Evolutionary conservation across 2,113 vertebrate species (phyloP).

Genomic region (Mugil cephalus): DNA sequence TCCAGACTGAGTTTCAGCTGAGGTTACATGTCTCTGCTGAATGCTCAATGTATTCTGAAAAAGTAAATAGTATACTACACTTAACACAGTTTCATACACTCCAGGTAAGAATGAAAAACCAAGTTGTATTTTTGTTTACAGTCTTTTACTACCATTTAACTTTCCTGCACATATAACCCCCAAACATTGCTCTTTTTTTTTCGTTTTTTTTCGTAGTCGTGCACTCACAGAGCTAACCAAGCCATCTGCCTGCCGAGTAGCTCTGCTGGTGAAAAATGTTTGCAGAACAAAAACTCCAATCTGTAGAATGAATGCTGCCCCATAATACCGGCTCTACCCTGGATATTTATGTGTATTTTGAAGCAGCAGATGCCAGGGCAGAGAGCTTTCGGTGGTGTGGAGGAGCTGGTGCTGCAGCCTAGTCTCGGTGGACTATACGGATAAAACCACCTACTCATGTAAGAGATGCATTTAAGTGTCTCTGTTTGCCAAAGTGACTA

Average conservation of each 20-base stretch:
- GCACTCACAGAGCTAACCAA: slow-evolving; percentile 23
- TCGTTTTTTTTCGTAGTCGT: slow-evolving; percentile 19
- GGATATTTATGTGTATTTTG: slow-evolving; percentile 52
- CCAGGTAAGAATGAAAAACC: background rate
- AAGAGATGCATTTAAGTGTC: slow-evolving; percentile 44
- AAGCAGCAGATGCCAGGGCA: slow-evolving; percentile 32
- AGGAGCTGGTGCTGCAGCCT: slow-evolving; percentile 50
- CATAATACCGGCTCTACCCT: slow-evolving; percentile 22
- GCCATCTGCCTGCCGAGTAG: slow-evolving; percentile 46
- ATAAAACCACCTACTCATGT: slow-evolving; percentile 56
- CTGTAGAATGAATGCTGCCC: slow-evolving; percentile 55
- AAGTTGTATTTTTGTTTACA: slow-evolving; percentile 18
- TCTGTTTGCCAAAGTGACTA: slow-evolving; percentile 41
- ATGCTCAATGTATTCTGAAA: no score
- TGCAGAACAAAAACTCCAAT: slow-evolving; percentile 62
- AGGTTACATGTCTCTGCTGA: no score
- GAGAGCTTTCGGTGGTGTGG: slow-evolving; percentile 46
- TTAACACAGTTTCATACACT: no score
- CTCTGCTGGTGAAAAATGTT: slow-evolving; percentile 57
- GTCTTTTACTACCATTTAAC: slow-evolving; percentile 24
- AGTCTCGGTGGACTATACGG: slow-evolving; percentile 40
- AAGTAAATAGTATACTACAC: background rate
- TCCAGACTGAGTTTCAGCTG: no score
- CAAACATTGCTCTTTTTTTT: no score
- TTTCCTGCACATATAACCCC: slow-evolving; percentile 12